Evolutionary conservation across 2,113 vertebrate genomes (phyloP), one percentile per base, ranked within the genome.

Genomic region (Podiceps cristatus): DNA sequence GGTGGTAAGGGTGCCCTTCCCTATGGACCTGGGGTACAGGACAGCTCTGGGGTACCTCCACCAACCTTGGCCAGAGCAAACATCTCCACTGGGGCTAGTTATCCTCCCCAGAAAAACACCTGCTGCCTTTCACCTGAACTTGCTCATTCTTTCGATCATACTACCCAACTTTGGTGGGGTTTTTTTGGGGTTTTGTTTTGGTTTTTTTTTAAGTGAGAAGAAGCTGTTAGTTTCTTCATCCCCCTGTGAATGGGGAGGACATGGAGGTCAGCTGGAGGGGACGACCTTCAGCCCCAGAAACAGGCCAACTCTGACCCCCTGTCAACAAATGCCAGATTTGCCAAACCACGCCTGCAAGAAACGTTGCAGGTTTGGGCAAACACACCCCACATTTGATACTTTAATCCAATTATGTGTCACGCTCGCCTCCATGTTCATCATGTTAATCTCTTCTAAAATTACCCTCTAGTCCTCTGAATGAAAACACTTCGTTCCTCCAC

Each of bases 391-490:
- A 35, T 79, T 85, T 58, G 66, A 66, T 50, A 89, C 83, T 86
- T 85, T 60, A 87, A 76, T 79, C 85, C 59, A 73, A 45, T 79
- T 91, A 80, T 2, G 4, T 11, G 9, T 79, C 89, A 82, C 2
- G 2, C 40, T 81, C 1, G 0, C 88, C 58, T 79, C 80, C 74
- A 79, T 4, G 0, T 95, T 95, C 81, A 91, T 56, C 91, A 50
- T 8, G 45, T 76, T 97, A 82, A 96, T 76, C 76, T 82, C 80
- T 82, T 94, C 94, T 95, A 95, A 97, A 96, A 94, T 96, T 96
- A 96, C 81, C 47, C 53, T 86, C 79, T 53, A 68, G 53, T 68
- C 69, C 62, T 93, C 83, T 91, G 93, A 96, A 96, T 91, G 88
- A 96, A 93, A 96, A 91, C 45, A 93, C 50, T 53, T 94, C 37